These are phyloP conservation scores for Leptobrachium ailaonicum DNA, from an alignment of 2,113 vertebrate species.

Conservation along the genomic window DNA sequence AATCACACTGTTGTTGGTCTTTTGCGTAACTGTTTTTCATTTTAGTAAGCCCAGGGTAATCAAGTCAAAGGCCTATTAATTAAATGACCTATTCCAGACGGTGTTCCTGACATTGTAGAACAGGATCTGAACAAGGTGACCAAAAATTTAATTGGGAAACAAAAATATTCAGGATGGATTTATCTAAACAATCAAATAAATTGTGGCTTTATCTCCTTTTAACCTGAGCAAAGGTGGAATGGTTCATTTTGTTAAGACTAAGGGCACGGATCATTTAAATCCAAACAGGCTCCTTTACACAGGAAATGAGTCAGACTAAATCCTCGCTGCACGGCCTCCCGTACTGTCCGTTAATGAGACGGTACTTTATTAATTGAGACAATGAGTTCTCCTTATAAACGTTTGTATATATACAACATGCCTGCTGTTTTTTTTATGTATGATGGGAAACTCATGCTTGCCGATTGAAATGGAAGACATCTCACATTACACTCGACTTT, in stretches of 20 bases:
- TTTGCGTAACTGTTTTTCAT: constrained; percentile 68
- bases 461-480: too few species aligned
- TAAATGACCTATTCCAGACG: constrained; percentile 61
- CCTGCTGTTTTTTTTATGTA: background rate
- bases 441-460: too few species aligned
- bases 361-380: background rate
- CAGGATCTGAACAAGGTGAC: constrained; percentile 48
- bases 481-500: too few species aligned
- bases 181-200: constrained; percentile 48
- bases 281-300: constrained; percentile 55
- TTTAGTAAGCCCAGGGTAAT: constrained; percentile 64
- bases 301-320: constrained; percentile 57
- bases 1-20: constrained; percentile 62
- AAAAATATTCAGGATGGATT: constrained; percentile 29
- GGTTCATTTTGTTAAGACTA: constrained; percentile 54
- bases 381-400: background rate
- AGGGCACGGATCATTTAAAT: constrained; percentile 50
- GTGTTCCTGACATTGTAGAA: constrained; percentile 60
- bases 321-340: constrained; percentile 37
- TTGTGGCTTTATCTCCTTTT: constrained; percentile 20
- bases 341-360: constrained; percentile 1
- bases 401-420: background rate
- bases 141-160: constrained; percentile 32
- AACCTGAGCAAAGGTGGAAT: constrained; percentile 48
- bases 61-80: constrained; percentile 64